Base-by-base conservation (phyloP, 1,140 invertebrate species). In the Agrypnia vestita region DNA sequence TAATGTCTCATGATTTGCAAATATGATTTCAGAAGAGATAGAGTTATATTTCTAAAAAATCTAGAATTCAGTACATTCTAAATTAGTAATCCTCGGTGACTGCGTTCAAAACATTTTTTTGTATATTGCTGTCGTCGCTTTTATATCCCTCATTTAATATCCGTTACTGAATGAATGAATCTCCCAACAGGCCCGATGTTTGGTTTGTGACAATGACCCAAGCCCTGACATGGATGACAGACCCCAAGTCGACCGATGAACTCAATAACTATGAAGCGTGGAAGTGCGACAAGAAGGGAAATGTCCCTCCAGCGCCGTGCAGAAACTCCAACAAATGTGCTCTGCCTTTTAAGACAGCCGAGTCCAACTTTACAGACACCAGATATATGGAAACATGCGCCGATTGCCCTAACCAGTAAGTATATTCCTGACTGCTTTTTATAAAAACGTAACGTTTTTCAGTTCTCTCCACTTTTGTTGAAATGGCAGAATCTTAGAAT, bases 171-270 rank as follows among this genome's bases (percentile, higher is more conserved):
- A 35, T 35, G 1, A 35, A 35, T 35, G 1, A 35, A 35, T 35
- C 1, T 35, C 25, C 25, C 1, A 64, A 10, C 87, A 96, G 95
- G 83, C 92, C 94, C 78, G 96, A 98, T 85, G 96, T 97, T 7
- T 97, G 95, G 90, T 96, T 97, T 84, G 94, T 97, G 7, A 97
- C 96, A 0, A 92, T 93, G n/a, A 97, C 96, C 0, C 96, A 98
- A 90, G 93, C 95, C 21, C 88, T 98, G 19, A 94, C 94, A 13
- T 98, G 96, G 95, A 95, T 98, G 88, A 97, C 95, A 3, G 95
- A 97, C 84, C 96, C 97, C 0, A 93, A 93, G 85, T 88, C 94
- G 13, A 85, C 92, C 3, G 94, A 93, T 82, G 87, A 92, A 12
- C 85, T 97, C 0, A 91, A 93, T 83, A 93, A 92, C 82, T 97